Percentiles rank a stretch among this genome's conserved stretches.
phyloP scores from a whole-genome alignment of 1,140 invertebrate species.

The Lysiphlebus fabarum region DNA sequence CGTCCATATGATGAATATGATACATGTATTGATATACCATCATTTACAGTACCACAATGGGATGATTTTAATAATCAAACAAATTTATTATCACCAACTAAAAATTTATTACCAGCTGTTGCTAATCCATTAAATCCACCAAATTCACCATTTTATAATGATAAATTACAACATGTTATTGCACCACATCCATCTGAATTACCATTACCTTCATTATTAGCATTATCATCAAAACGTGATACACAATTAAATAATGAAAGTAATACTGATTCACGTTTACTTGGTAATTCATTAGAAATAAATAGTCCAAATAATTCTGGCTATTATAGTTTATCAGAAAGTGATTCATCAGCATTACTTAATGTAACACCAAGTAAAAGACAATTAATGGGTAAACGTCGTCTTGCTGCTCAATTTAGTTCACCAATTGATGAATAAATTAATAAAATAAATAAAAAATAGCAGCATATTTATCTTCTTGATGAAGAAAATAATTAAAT shows the following conservation, averaged over 20 bases:
- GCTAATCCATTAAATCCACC: conserved; percentile 50
- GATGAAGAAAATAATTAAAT: too few species aligned
- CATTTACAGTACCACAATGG: conserved; percentile 42
- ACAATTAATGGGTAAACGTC: conserved; percentile 44
- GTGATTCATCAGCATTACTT: conserved; percentile 34
- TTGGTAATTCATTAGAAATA: conserved; percentile 27
- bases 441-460: too few species aligned
- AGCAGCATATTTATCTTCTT: too few species aligned
- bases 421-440: conserved; percentile 45
- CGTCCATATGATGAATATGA: conserved; percentile 37
- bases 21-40: conserved; percentile 46
- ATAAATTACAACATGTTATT: conserved; percentile 38
- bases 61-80: conserved; percentile 33
- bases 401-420: conserved; percentile 51
- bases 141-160: conserved; percentile 44
- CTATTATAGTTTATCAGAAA: conserved; percentile 22
- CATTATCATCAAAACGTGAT: conserved; percentile 39
- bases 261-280: conserved; percentile 4
- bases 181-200: conserved; percentile 52
- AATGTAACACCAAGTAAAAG: conserved; percentile 43
- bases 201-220: conserved; percentile 45
- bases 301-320: conserved; percentile 24
- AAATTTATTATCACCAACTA: conserved; percentile 48
- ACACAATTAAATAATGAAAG: conserved; percentile 12
- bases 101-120: conserved; percentile 45